Conservation (phyloP, 2,888 invertebrate genomes). For the Abscondita cerata region DNA sequence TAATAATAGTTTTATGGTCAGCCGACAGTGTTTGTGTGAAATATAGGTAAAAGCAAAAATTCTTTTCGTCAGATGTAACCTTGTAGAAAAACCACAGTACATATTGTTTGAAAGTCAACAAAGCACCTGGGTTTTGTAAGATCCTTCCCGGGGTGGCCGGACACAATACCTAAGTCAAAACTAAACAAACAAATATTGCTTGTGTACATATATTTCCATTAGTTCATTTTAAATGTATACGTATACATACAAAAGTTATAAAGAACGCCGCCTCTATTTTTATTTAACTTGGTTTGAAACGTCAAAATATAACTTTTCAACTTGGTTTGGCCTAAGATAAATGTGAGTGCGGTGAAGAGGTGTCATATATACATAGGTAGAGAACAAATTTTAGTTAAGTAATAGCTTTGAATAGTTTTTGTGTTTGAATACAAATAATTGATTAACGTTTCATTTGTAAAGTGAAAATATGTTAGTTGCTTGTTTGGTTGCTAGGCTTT, state of each 20-base stretch:
- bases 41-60: conserved; percentile 15
- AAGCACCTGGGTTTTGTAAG: conserved; percentile 49
- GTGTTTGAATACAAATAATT: no score
- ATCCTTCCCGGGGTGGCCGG: conserved; percentile 50
- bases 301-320: conserved; percentile 20
- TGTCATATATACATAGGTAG: no score
- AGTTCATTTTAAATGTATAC: conserved; percentile 55
- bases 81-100: conserved; percentile 22
- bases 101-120: conserved; percentile 31
- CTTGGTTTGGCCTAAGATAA: conserved; percentile 12
- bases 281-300: conserved; percentile 35
- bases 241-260: conserved; percentile 45
- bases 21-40: conserved; percentile 4
- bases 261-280: conserved; percentile 45
- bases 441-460: no score
- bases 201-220: conserved; percentile 55
- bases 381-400: no score
- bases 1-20: conserved; percentile 4
- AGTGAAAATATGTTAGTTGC: no score
- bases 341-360: conserved; percentile 6
- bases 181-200: conserved; percentile 52
- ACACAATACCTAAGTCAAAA: conserved; percentile 52
- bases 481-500: no score
- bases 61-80: conserved; percentile 8
- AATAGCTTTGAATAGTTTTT: no score